Evolutionary conservation across 1,140 invertebrate species (phyloP).

Genomic region (Cotesia chilonis): DNA sequence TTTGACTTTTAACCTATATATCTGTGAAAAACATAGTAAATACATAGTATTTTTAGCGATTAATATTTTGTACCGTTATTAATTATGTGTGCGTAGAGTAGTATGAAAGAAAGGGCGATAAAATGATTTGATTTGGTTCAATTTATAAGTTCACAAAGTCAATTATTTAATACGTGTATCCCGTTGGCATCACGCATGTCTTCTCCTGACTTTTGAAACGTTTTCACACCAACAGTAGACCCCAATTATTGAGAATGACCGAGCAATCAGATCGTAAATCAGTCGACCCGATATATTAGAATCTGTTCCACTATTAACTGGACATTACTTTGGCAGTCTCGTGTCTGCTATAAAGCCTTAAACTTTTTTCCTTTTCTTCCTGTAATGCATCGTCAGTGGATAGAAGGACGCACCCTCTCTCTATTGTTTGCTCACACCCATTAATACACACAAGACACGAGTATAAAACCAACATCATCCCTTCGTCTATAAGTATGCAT

Average conservation of each 20-base stretch:
- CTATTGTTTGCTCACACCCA: slow-evolving; percentile 30
- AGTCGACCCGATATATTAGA: slow-evolving; percentile 46
- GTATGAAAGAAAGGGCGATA: neutral
- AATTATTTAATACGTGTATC: slow-evolving; percentile 8
- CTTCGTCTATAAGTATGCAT: slow-evolving; percentile 34
- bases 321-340: slow-evolving; percentile 49
- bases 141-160: slow-evolving; percentile 15
- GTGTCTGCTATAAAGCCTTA: neutral
- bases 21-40: neutral
- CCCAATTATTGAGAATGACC: slow-evolving; percentile 58
- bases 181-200: slow-evolving; percentile 34
- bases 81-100: neutral
- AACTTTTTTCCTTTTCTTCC: slow-evolving; percentile 30
- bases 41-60: neutral
- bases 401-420: slow-evolving; percentile 45
- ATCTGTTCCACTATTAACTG: slow-evolving; percentile 48
- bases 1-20: slow-evolving; percentile 7
- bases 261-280: slow-evolving; percentile 46
- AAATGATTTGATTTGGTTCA: too few species aligned
- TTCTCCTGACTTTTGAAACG: slow-evolving; percentile 43
- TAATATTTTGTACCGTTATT: too few species aligned
- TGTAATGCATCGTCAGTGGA: slow-evolving; percentile 31
- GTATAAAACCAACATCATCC: slow-evolving; percentile 44
- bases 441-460: slow-evolving; percentile 14
- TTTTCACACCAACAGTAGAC: slow-evolving; percentile 46